Evolutionary conservation across 1,140 invertebrate species (phyloP).

Genomic region (Tribolium madens): DNA sequence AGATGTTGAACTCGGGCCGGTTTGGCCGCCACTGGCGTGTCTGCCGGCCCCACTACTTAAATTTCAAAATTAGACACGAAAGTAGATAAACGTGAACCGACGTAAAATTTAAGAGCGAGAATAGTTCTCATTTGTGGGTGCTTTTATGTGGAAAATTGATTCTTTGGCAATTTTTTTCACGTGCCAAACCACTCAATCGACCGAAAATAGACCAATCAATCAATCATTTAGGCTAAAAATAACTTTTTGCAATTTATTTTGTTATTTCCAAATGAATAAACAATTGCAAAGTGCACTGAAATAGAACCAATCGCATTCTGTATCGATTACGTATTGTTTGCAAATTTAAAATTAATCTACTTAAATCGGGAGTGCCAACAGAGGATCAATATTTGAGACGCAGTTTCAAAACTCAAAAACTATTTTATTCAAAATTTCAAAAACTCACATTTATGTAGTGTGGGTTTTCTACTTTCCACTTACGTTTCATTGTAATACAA

Average conservation of each 20-base stretch:
- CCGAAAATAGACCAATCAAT: background rate
- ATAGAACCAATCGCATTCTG: background rate
- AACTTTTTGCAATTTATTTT: background rate
- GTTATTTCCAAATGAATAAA: too few species aligned
- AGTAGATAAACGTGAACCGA: conserved; percentile 35
- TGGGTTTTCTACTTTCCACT: too few species aligned
- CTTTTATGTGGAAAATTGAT: background rate
- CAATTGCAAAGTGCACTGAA: background rate
- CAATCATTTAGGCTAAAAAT: background rate
- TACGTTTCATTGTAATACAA: conserved; percentile 67
- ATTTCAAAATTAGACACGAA: conserved; percentile 58
- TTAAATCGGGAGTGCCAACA: background rate
- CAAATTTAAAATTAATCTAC: background rate
- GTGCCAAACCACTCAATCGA: background rate
- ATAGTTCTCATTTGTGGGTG: background rate
- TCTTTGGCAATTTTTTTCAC: background rate
- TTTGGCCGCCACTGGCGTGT: conserved; percentile 59
- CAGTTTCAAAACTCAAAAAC: too few species aligned
- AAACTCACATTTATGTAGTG: too few species aligned
- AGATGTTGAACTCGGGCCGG: conserved; percentile 61
- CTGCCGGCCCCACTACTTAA: conserved; percentile 58
- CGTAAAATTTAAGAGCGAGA: conserved; percentile 7
- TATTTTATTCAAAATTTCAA: too few species aligned
- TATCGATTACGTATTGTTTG: background rate
- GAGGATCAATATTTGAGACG: too few species aligned